Base-by-base conservation (phyloP, 2,113 vertebrate genomes). In the Oreochromis tanganicae region DNA sequence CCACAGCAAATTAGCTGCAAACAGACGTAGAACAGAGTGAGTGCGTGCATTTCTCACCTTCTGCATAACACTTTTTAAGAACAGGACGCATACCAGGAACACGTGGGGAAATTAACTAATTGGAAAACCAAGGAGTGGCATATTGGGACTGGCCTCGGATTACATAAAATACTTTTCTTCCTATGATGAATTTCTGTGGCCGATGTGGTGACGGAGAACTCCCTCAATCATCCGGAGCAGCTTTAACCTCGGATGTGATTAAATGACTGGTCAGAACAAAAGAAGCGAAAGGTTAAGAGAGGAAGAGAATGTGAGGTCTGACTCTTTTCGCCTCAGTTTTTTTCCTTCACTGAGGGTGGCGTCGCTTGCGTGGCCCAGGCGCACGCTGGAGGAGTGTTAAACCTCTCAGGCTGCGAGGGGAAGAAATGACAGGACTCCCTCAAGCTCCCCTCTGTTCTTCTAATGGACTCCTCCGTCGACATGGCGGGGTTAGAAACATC, bases 381-480 rank as follows among this genome's bases (percentile, higher is more conserved):
- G 83, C 95, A 95, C 91, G 43, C 86, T 73, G 80, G 82, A 92
- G 92, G 95, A 96, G 95, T 96, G 93, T 96, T 97, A 96, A 97
- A 97, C 94, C 94, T 97, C 96, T 97, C 96, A 96, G 96, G 93
- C 91, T 96, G 95, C 91, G 95, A 96, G 95, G 96, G 94, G 91
- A 94, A 94, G 95, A 95, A 16, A 34, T 95, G 96, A 96, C 96
- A 57, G 96, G 97, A 93, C 90, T 96, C 97, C 97, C 96, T 97
- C 96, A 98, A 96, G 96, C 94, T 90, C 93, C 96, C 96, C 97
- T 97, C 97, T 97, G 97, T 97, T 96, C 96, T 91, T 95, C 95
- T 96, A 96, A 97, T 97, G 97, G 97, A 97, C 96, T 95, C 95
- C 95, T 97, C 96, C 90, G 95, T 95, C 91, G 92, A 91, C 97